Evolutionary conservation across 1,140 invertebrate genomes (phyloP).

Genomic region (Gerris buenoi): DNA sequence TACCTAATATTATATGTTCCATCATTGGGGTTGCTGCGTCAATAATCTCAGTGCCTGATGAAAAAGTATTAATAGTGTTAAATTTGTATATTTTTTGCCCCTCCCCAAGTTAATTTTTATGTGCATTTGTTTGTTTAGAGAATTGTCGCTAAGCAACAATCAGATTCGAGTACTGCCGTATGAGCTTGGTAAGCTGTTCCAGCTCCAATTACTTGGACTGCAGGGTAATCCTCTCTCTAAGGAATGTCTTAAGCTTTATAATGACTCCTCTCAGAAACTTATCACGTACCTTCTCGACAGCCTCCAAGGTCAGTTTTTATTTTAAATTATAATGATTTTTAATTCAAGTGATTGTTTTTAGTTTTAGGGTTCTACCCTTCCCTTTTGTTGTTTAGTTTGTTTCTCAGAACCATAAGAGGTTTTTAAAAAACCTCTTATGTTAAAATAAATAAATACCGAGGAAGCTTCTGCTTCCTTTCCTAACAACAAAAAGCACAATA

Average conservation of each 20-base stretch:
- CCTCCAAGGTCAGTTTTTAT: conserved; percentile 64
- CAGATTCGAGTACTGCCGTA: conserved; percentile 82
- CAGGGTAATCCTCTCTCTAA: conserved; percentile 87
- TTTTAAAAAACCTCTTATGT: no score
- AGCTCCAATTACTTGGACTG: conserved; percentile 76
- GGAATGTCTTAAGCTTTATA: conserved; percentile 81
- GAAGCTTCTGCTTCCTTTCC: no score
- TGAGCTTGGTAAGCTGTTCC: conserved; percentile 94
- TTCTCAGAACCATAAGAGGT: no score
- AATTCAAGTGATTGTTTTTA: no score
- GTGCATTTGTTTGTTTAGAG: conserved; percentile 47
- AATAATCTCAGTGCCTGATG: conserved; percentile 4
- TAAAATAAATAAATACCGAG: no score
- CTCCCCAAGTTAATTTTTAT: no score
- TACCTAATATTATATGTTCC: background rate
- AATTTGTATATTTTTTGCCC: background rate
- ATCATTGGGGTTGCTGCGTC: conserved; percentile 5
- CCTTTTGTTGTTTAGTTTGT: no score
- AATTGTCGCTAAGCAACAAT: conserved; percentile 88
- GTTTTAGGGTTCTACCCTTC: no score
- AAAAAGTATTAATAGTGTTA: no score
- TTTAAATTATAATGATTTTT: no score
- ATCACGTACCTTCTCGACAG: conserved; percentile 86
- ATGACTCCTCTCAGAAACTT: conserved; percentile 80
- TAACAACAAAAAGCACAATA: no score